Percentiles rank a stretch among this genome's conserved stretches.
Evolutionary conservation across 2,888 invertebrate species (phyloP).

Genomic region (Caenorhabditis doughertyi): DNA sequence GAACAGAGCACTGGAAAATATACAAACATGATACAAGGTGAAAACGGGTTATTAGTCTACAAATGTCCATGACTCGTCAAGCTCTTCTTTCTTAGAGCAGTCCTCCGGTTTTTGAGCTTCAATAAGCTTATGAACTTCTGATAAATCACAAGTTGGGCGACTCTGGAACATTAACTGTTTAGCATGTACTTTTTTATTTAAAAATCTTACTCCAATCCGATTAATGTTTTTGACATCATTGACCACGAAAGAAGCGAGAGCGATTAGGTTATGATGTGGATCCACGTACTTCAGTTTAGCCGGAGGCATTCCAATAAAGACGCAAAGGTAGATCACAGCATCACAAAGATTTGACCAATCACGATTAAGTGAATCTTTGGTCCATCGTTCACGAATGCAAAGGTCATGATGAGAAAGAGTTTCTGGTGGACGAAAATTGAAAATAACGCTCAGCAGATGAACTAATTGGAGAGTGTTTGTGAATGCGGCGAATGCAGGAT

Average conservation of each 20-base stretch:
- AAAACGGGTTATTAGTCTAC: constrained; percentile 35
- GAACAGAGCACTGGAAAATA: constrained; percentile 17
- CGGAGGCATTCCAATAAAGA: constrained; percentile 50
- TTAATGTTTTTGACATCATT: constrained; percentile 32
- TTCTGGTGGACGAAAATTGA: constrained; percentile 66
- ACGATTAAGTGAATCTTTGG: constrained; percentile 38
- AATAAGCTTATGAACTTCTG: constrained; percentile 47
- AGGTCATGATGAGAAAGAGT: constrained; percentile 55
- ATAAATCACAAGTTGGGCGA: constrained; percentile 45
- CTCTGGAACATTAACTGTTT: no score
- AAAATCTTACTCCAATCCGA: constrained; percentile 37
- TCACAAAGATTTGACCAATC: constrained; percentile 62
- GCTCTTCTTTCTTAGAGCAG: constrained; percentile 34
- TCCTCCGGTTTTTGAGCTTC: constrained; percentile 43
- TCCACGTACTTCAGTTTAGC: constrained; percentile 35
- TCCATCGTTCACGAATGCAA: constrained; percentile 54
- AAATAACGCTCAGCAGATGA: constrained; percentile 61
- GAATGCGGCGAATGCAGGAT: constrained; percentile 65
- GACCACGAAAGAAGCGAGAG: constrained; percentile 38
- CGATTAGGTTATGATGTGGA: constrained; percentile 57
- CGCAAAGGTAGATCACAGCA: constrained; percentile 52
- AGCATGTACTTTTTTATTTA: no score
- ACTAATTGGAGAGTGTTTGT: constrained; percentile 66
- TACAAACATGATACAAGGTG: constrained; percentile 43
- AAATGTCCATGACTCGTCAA: constrained; percentile 60